phyloP scores from a whole-genome alignment of 2,113 vertebrate genomes.

The Patagioenas fasciata region DNA sequence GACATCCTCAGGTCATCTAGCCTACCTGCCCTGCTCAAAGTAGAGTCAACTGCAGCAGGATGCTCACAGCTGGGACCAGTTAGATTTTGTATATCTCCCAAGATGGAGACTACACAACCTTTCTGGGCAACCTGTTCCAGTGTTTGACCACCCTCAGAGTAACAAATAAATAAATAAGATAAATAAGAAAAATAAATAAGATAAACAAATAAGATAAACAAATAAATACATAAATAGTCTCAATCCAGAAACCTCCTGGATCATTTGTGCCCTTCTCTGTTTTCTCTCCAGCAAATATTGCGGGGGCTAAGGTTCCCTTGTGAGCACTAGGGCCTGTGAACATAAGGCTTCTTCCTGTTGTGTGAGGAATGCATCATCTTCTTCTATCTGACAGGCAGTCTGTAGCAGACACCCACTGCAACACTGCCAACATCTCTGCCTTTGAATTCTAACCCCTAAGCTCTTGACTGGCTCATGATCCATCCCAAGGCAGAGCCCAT shows the following conservation, averaged over 20 bases:
- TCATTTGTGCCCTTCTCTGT: background rate
- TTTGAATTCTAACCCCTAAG: background rate
- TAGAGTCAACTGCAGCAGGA: background rate
- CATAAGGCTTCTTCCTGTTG: background rate
- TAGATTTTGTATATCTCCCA: background rate
- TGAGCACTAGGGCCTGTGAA: background rate
- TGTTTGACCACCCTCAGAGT: background rate
- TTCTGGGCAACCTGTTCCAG: background rate
- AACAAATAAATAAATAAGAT: background rate
- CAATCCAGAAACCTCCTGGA: background rate
- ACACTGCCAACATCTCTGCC: background rate
- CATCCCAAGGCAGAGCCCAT: background rate
- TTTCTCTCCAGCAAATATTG: background rate
- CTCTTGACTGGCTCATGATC: background rate
- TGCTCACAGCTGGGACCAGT: background rate
- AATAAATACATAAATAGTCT: too few relatives aligned
- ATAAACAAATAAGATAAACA: too few relatives aligned
- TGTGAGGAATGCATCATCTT: background rate
- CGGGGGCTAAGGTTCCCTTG: background rate
- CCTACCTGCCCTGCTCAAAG: background rate
- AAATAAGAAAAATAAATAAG: too few relatives aligned
- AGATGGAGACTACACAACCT: background rate
- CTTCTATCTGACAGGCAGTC: background rate
- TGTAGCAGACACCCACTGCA: background rate
- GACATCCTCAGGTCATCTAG: background rate